A percentile compares a stretch with the other conserved stretches of the same genome.
These are phyloP conservation scores for Lepetodrilus schrolli DNA, from an alignment of 2,888 invertebrate genomes.

Conservation along the genomic window DNA sequence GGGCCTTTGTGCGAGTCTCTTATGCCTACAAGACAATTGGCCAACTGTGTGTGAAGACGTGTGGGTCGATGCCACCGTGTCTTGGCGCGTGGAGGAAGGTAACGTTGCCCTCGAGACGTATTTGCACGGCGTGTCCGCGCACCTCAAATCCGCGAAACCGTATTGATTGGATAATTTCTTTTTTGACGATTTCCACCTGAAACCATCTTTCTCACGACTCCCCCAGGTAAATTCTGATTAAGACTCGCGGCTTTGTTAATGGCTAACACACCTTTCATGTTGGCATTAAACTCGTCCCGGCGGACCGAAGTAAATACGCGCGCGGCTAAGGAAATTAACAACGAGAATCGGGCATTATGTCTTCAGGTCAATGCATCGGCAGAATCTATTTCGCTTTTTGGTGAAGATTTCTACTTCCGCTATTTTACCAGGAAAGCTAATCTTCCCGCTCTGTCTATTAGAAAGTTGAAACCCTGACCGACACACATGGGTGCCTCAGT, in stretches of 20 bases:
- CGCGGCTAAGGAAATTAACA: conserved; percentile 27
- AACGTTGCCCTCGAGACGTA: not conserved
- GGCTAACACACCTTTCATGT: conserved; percentile 30
- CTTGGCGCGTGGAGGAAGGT: not conserved
- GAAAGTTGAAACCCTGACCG: conserved; percentile 17
- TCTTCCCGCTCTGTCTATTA: conserved; percentile 30
- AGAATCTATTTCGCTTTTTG: conserved; percentile 33
- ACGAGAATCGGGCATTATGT: conserved; percentile 26
- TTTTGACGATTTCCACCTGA: conserved; percentile 30
- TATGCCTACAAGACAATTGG: conserved; percentile 12
- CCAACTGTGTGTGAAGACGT: not conserved
- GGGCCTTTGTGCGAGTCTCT: not conserved
- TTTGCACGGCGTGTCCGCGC: conserved; percentile 14
- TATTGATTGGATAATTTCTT: conserved; percentile 31
- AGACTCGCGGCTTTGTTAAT: conserved; percentile 28
- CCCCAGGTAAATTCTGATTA: conserved; percentile 30
- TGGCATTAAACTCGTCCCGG: not conserved
- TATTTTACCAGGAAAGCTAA: conserved; percentile 29
- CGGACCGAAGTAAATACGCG: conserved; percentile 23
- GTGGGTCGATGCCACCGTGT: not conserved
- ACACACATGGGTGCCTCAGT: conserved; percentile 10
- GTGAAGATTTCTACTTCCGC: conserved; percentile 27
- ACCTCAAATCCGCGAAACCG: not conserved
- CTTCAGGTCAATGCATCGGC: conserved; percentile 25
- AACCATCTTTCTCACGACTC: conserved; percentile 27